Conservation (phyloP, 1,140 invertebrate species). For the Cyrtorhinus lividipennis region DNA sequence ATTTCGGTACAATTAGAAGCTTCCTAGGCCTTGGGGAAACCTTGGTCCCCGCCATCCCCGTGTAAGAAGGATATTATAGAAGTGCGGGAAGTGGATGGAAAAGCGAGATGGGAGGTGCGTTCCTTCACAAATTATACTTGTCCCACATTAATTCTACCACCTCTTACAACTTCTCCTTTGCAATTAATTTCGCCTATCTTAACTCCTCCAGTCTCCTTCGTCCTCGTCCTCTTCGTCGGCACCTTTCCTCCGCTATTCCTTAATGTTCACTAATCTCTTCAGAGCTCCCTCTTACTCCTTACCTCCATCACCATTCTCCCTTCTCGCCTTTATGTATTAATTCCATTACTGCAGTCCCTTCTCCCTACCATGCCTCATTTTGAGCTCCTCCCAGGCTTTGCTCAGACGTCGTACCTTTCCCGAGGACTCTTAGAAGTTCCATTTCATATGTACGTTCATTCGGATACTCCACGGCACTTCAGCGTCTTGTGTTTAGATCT, state of each 20-base stretch:
- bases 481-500: no score
- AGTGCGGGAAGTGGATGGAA: not conserved
- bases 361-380: constrained; percentile 9
- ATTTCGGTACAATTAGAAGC: constrained; percentile 24
- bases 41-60: not conserved
- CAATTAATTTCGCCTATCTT: constrained; percentile 13
- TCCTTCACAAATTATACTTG: constrained; percentile 22
- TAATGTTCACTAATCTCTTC: constrained; percentile 14
- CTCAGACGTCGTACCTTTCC: no score
- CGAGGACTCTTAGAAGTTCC: no score
- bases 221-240: not conserved
- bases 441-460: no score
- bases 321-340: constrained; percentile 8
- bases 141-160: constrained; percentile 19
- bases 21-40: constrained; percentile 13
- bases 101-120: constrained; percentile 9
- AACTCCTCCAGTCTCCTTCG: not conserved
- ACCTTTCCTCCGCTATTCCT: not conserved
- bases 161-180: constrained; percentile 16
- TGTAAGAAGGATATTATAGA: constrained; percentile 23
- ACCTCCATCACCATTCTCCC: not conserved
- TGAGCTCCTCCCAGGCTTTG: no score
- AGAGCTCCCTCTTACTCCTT: no score
- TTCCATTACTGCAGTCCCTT: constrained; percentile 13
- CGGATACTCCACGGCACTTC: no score